phyloP scores from a whole-genome alignment of 2,888 invertebrate genomes.

The Sminthurides aquaticus region DNA sequence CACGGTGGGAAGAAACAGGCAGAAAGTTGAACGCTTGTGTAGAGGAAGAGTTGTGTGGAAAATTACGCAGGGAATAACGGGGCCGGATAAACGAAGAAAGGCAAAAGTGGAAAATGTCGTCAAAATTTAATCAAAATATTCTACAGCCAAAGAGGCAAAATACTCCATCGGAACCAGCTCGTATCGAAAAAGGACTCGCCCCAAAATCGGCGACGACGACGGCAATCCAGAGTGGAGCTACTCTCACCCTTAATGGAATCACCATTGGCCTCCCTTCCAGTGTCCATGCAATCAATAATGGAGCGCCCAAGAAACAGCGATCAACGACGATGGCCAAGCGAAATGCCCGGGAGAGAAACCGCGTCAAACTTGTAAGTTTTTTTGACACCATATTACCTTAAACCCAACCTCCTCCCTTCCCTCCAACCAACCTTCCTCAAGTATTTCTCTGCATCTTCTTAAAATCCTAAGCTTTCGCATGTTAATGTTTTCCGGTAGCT shows the following conservation, averaged over 20 bases:
- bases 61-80: too few relatives aligned
- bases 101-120: conserved; percentile 8
- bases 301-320: conserved; percentile 23
- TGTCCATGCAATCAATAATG: neutral
- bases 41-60: too few relatives aligned
- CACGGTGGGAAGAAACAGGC: too few relatives aligned
- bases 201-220: neutral
- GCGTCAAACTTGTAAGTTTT: conserved; percentile 51
- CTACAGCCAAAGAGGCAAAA: conserved; percentile 17
- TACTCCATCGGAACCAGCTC: neutral
- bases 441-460: too few relatives aligned
- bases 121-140: conserved; percentile 22
- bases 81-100: too few relatives aligned
- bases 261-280: conserved; percentile 12
- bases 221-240: neutral
- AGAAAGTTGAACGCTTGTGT: too few relatives aligned
- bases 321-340: conserved; percentile 65
- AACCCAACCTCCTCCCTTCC: too few relatives aligned
- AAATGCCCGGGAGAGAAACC: conserved; percentile 86
- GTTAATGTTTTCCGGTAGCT: too few relatives aligned
- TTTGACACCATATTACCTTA: too few relatives aligned
- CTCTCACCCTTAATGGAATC: conserved; percentile 16
- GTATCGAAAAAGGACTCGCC: neutral
- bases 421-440: too few relatives aligned
- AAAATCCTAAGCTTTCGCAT: too few relatives aligned